These are phyloP conservation scores for Poecilia picta DNA, from an alignment of 2,797 vertebrate species.

Conservation along the genomic window DNA sequence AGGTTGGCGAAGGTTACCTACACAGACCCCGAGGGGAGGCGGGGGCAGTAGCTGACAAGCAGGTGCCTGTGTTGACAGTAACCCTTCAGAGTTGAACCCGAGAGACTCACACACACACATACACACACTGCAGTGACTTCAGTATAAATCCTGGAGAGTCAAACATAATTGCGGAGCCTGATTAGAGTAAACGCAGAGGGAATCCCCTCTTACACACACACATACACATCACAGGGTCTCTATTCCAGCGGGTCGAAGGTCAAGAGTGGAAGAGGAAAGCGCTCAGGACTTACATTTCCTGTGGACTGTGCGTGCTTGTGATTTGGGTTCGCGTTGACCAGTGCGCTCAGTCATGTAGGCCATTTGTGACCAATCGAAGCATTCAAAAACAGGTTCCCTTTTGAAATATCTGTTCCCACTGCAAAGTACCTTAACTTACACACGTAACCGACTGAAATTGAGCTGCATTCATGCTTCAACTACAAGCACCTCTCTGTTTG, in stretches of 20 bases:
- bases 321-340: slow-evolving; percentile 34
- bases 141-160: slow-evolving; percentile 51
- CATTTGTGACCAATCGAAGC: slow-evolving; percentile 1
- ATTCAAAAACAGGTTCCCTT: neutral
- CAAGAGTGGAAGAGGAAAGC: slow-evolving; percentile 50
- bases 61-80: slow-evolving; percentile 82
- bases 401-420: neutral
- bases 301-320: slow-evolving; percentile 40
- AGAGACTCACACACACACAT: slow-evolving; percentile 24
- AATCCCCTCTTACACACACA: slow-evolving; percentile 69
- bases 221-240: slow-evolving; percentile 47
- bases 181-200: slow-evolving; percentile 70
- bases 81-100: slow-evolving; percentile 62
- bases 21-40: slow-evolving; percentile 76
- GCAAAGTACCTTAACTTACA: neutral
- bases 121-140: slow-evolving; percentile 15
- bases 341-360: slow-evolving; percentile 34
- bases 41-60: slow-evolving; percentile 71
- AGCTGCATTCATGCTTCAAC: neutral
- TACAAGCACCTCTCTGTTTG: slow-evolving; percentile 34
- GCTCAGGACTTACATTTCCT: slow-evolving; percentile 71
- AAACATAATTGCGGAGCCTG: slow-evolving; percentile 74
- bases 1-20: slow-evolving; percentile 84
- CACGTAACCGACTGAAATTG: slow-evolving; percentile 6
- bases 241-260: slow-evolving; percentile 66